Evolutionary conservation across 2,888 invertebrate species (phyloP), one percentile per base, ranked within the genome.

Genomic region (Sthenelais limicola): DNA sequence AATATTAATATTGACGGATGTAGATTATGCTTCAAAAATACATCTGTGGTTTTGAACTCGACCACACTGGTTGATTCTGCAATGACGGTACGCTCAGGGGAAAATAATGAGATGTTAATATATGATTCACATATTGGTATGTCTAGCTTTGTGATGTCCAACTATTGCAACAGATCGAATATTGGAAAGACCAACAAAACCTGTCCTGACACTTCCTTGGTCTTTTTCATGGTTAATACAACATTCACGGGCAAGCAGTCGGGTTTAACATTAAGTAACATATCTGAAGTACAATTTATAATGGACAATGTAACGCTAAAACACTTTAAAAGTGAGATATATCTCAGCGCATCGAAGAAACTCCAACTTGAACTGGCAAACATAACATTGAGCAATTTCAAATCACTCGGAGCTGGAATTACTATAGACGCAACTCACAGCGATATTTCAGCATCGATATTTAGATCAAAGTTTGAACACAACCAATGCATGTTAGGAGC

Each of bases 361-460:
- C 56, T 56, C 18, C 30, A 56, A 9, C 30, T 56, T 5, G 30
- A 28, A 18, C 18, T 56, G 7, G 5, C 28, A 12, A 56, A 56
- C 4, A 56, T 56, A 33, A 21, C 3, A 7, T 3, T 49, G 18
- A 35, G 7, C n/a, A 74, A 38, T 73, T 74, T 38, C n/a, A 7
- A 2, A 5, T 18, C 30, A 1, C 32, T 1, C 32, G 56, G 5
- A 12, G 26, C 30, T 15, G 56, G 30, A 5, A n/a, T 56, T 9
- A 4, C 21, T 15, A 18, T 56, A 21, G 32, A 56, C 15, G 15
- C 9, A 3, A 28, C 56, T 15, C 4, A 32, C 30, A 33, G 56
- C 3, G 21, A 56, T 21, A n/a, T 56, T 33, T n/a, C 32, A 2
- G 56, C 32, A 18, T 56, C 28, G n/a, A 56, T 56, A 28, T n/a